These are phyloP conservation scores for Acrocephalus arundinaceus DNA, from an alignment of 2,113 vertebrate genomes.

Conservation along the genomic window DNA sequence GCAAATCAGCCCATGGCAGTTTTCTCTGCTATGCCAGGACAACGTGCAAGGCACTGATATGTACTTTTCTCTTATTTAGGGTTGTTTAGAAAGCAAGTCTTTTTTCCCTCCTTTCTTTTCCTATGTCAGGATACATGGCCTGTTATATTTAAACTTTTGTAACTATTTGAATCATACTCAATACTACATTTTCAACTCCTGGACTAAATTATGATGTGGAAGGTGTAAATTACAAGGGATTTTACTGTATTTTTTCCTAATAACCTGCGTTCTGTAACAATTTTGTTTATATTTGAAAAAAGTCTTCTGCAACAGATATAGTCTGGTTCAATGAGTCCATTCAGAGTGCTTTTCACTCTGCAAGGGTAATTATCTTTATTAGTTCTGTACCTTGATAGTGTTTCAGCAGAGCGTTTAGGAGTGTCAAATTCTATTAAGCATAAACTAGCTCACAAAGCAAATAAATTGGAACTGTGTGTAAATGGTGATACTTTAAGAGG, in stretches of 20 bases:
- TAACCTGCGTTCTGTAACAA: not conserved
- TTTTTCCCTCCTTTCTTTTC: not conserved
- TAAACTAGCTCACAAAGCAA: not conserved
- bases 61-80: not conserved
- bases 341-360: not conserved
- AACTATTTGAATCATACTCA: not conserved
- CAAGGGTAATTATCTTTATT: constrained; percentile 40
- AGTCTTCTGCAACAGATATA: not conserved
- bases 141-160: not conserved
- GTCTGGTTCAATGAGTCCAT: constrained; percentile 7
- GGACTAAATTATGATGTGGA: not conserved
- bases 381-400: constrained; percentile 26
- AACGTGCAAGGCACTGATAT: not conserved
- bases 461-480: constrained; percentile 32
- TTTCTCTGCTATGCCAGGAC: not conserved
- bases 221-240: not conserved
- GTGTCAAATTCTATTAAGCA: constrained; percentile 49
- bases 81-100: not conserved
- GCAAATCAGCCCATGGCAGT: not conserved
- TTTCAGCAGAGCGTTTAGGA: constrained; percentile 45
- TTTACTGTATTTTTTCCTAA: not conserved
- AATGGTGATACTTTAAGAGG: not conserved
- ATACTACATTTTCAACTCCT: not conserved
- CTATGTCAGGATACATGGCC: too few species aligned
- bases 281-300: not conserved